Conservation (phyloP, 2,113 vertebrate genomes). For the Lophius piscatorius region DNA sequence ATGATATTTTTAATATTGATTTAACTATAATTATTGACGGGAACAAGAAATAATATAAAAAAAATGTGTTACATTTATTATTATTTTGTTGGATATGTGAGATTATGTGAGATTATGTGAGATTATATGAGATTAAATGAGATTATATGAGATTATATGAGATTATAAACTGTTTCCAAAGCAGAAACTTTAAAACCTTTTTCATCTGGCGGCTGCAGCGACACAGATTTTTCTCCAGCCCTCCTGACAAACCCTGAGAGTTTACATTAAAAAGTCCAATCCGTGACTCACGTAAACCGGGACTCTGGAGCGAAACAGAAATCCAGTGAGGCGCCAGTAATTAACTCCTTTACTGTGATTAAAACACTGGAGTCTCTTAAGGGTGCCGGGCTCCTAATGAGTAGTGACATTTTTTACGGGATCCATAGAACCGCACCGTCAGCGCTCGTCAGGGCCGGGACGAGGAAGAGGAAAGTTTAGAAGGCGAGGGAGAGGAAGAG, state of each 20-base stretch:
- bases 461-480: conserved; percentile 25
- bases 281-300: conserved; percentile 24
- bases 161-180: too few species aligned
- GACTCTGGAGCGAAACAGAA: conserved; percentile 33
- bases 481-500: conserved; percentile 74
- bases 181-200: too few species aligned
- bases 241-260: not conserved
- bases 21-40: too few species aligned
- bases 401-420: conserved; percentile 81
- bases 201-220: too few species aligned
- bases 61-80: too few species aligned
- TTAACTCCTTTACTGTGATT: conserved; percentile 92
- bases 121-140: too few species aligned
- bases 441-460: conserved; percentile 6
- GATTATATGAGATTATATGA: too few species aligned
- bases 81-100: too few species aligned
- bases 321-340: conserved; percentile 73
- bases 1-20: too few species aligned
- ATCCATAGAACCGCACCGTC: conserved; percentile 3
- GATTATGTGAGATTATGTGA: too few species aligned
- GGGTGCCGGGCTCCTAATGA: conserved; percentile 85
- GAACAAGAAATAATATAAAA: too few species aligned
- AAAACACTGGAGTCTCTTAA: conserved; percentile 82
- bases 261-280: not conserved
- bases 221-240: too few species aligned